Conservation (phyloP, 2,888 invertebrate species). For the Sclerodermus sp. region DNA sequence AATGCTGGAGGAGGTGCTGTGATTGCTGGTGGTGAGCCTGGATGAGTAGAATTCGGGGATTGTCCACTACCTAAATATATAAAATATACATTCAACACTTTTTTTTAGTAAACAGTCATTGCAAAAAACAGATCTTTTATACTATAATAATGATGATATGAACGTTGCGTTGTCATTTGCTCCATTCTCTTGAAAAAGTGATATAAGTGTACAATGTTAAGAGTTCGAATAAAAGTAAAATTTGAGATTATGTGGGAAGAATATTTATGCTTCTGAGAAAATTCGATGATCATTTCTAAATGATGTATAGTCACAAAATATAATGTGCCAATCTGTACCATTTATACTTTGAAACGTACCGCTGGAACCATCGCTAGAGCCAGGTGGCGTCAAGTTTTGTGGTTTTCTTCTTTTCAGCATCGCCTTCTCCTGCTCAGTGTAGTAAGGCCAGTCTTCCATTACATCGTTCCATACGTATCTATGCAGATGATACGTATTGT, state of each 20-base stretch:
- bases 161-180: too few species aligned
- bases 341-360: slow-evolving; percentile 29
- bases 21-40: slow-evolving; percentile 70
- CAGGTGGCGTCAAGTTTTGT: slow-evolving; percentile 86
- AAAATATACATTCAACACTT: neutral
- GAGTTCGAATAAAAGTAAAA: too few species aligned
- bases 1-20: slow-evolving; percentile 57
- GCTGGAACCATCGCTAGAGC: slow-evolving; percentile 79
- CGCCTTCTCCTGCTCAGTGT: slow-evolving; percentile 85
- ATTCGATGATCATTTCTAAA: too few species aligned
- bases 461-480: slow-evolving; percentile 91
- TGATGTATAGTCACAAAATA: too few species aligned
- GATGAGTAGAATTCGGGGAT: slow-evolving; percentile 75
- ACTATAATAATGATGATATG: too few species aligned
- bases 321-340: too few species aligned
- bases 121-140: too few species aligned
- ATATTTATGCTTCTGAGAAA: too few species aligned
- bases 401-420: slow-evolving; percentile 89
- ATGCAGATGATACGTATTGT: slow-evolving; percentile 87
- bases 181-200: too few species aligned
- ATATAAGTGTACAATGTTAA: too few species aligned
- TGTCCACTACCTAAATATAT: slow-evolving; percentile 72
- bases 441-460: slow-evolving; percentile 92
- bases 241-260: too few species aligned
- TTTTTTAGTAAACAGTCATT: too few species aligned